Conservation (phyloP, 2,888 invertebrate species). For the Melieria omissa region DNA sequence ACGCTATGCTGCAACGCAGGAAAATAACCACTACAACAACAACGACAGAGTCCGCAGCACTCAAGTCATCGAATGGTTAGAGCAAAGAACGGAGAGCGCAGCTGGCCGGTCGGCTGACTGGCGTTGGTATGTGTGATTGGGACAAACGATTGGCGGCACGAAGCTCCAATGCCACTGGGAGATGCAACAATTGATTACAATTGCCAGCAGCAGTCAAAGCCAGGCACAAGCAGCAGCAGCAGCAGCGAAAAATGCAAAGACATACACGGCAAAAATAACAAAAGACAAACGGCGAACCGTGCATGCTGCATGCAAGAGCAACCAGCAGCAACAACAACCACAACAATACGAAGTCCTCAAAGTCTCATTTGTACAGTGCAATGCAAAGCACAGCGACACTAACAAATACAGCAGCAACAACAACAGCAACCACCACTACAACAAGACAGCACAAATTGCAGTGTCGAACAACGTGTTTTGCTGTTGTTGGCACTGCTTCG, state of each 20-base stretch:
- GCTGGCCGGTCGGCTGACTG: no score
- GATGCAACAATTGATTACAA: conserved; percentile 62
- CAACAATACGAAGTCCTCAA: conserved; percentile 5
- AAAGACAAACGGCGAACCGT: not conserved
- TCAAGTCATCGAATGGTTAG: not conserved
- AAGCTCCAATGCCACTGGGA: conserved; percentile 44
- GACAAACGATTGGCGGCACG: conserved; percentile 49
- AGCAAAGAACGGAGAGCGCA: not conserved
- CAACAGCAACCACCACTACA: not conserved
- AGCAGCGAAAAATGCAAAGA: conserved; percentile 13
- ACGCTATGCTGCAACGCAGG: conserved; percentile 38
- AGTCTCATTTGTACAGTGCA: not conserved
- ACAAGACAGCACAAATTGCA: conserved; percentile 57
- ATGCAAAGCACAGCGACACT: conserved; percentile 11
- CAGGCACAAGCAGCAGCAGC: conserved; percentile 12
- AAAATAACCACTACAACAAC: not conserved
- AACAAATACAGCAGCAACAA: conserved; percentile 12
- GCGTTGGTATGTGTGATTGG: conserved; percentile 12
- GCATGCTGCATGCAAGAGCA: conserved; percentile 10
- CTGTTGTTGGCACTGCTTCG: conserved; percentile 22
- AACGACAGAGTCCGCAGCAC: not conserved
- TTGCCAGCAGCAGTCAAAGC: conserved; percentile 39
- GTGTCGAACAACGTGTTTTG: conserved; percentile 61
- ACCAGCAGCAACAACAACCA: conserved; percentile 1
- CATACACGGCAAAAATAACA: not conserved